Evolutionary conservation across 2,797 vertebrate species (phyloP).

Genomic region (Molossus alvarezi): DNA sequence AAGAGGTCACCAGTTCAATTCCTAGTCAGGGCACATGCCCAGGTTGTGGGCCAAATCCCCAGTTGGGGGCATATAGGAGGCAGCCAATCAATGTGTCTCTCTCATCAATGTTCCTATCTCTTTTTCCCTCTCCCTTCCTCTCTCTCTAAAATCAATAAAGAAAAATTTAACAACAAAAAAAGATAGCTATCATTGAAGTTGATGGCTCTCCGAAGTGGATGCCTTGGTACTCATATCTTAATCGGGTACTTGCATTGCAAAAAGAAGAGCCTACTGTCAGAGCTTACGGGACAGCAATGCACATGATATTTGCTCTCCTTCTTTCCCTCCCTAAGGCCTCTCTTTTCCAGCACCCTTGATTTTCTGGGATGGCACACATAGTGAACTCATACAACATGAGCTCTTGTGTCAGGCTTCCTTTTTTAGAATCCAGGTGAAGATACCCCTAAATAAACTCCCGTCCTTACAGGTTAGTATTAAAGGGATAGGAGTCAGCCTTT

Average conservation of each 20-base stretch:
- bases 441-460: background rate
- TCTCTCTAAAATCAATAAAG: too few species aligned
- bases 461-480: background rate
- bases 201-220: background rate
- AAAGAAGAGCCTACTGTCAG: background rate
- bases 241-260: background rate
- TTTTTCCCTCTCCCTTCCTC: too few species aligned
- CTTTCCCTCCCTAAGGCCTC: background rate
- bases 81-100: too few species aligned
- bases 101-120: too few species aligned
- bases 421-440: background rate
- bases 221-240: background rate
- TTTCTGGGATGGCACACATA: background rate
- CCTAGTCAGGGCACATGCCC: too few species aligned
- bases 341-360: background rate
- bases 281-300: background rate
- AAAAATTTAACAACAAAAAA: background rate
- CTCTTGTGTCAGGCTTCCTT: background rate
- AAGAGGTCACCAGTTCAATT: too few species aligned
- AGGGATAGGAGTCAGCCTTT: background rate
- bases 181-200: background rate
- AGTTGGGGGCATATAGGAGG: too few species aligned
- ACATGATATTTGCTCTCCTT: background rate
- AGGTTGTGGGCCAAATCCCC: too few species aligned
- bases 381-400: background rate